Percentiles rank a stretch among this genome's conserved stretches.
These are phyloP conservation scores for Pollenia griseotomentosa DNA, from an alignment of 2,888 invertebrate genomes.

Conservation along the genomic window DNA sequence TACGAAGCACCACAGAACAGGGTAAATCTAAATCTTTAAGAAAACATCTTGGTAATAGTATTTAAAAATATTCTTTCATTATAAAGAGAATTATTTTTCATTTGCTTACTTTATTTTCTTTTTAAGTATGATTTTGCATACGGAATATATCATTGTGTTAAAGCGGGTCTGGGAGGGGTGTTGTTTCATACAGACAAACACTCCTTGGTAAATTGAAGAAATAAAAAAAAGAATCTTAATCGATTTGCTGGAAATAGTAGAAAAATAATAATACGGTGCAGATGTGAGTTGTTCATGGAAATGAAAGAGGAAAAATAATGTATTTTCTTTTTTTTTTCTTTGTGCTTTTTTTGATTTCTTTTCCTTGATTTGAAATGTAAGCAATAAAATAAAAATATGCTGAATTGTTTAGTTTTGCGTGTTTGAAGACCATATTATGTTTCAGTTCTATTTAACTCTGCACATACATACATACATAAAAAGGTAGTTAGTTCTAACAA, in stretches of 20 bases:
- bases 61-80: slow-evolving; percentile 17
- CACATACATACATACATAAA: no score
- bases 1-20: background rate
- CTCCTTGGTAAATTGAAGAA: background rate
- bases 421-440: slow-evolving; percentile 10
- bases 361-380: background rate
- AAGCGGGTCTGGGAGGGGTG: background rate
- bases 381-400: slow-evolving; percentile 20
- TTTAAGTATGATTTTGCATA: slow-evolving; percentile 26
- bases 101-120: background rate
- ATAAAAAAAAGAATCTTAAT: background rate
- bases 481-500: background rate
- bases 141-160: background rate
- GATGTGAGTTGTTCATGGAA: background rate
- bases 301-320: background rate
- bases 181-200: background rate
- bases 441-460: background rate
- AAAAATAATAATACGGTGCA: background rate
- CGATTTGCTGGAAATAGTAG: slow-evolving; percentile 15
- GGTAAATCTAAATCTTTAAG: background rate
- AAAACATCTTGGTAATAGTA: slow-evolving; percentile 1
- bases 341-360: background rate
- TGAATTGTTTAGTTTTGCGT: slow-evolving; percentile 36
- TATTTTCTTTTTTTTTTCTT: background rate
- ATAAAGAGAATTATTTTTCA: background rate